Percentiles rank a stretch among this genome's conserved stretches.
phyloP scores from a whole-genome alignment of 2,797 vertebrate genomes.

The Mormyrus proboscirostris region DNA sequence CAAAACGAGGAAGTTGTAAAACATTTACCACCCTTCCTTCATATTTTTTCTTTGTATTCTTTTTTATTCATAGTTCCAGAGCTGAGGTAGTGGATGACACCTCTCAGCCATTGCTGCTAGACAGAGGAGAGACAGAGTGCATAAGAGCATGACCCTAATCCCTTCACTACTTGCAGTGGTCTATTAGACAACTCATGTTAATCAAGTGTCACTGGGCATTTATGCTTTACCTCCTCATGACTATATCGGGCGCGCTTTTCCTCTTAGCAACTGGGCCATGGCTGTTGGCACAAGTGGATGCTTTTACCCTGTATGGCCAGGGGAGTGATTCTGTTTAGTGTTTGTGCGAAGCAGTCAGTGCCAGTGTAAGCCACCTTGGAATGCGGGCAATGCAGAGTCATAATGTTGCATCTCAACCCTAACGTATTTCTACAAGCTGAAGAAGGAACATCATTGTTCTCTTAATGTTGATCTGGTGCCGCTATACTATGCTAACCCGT shows the following conservation, averaged over 20 bases:
- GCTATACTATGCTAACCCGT: not conserved
- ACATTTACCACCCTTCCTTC: not conserved
- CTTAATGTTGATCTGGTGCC: not conserved
- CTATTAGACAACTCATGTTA: not conserved
- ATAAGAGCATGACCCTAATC: not conserved
- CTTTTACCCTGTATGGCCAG: slow-evolving; percentile 46
- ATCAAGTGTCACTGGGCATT: not conserved
- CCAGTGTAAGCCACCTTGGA: slow-evolving; percentile 18
- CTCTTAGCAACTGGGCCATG: slow-evolving; percentile 9
- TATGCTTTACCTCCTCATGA: not conserved
- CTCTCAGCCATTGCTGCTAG: not conserved
- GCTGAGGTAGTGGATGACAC: not conserved
- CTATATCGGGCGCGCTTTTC: slow-evolving; percentile 10
- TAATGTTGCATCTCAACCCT: not conserved
- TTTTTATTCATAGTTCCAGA: not conserved
- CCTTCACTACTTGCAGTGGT: not conserved
- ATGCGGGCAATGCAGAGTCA: not conserved
- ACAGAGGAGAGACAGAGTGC: not conserved
- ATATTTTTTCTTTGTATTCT: not conserved
- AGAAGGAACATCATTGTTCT: not conserved
- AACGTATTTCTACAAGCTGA: not conserved
- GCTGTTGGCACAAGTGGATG: slow-evolving; percentile 32
- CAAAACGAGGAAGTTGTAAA: not conserved
- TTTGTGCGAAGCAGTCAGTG: not conserved
- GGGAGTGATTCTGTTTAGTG: slow-evolving; percentile 10